Evolutionary conservation across 2,888 invertebrate species (phyloP).

Genomic region (Ischnus inquisitorius): DNA sequence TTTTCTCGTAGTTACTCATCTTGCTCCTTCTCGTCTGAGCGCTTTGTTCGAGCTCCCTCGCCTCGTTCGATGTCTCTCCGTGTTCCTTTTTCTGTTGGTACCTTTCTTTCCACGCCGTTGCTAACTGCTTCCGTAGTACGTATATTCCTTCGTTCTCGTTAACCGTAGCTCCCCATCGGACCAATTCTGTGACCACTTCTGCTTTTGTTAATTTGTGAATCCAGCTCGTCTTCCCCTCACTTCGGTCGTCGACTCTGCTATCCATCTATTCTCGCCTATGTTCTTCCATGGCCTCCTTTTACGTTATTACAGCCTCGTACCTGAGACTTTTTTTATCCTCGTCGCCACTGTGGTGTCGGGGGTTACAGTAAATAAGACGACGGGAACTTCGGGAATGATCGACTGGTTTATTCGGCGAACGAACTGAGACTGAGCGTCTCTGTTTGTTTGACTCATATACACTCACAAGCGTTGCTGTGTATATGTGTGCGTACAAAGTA

Average conservation of each 20-base stretch:
- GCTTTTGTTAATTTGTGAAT: conserved; percentile 17
- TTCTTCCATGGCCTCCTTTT: not conserved
- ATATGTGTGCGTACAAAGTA: too few relatives aligned
- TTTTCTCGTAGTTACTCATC: conserved; percentile 17
- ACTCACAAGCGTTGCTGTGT: too few relatives aligned
- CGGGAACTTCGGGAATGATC: too few relatives aligned
- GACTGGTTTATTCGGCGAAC: too few relatives aligned
- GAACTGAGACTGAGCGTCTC: too few relatives aligned
- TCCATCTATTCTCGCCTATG: too few relatives aligned
- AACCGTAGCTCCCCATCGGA: not conserved
- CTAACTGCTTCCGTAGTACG: conserved; percentile 27
- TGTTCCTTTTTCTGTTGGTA: too few relatives aligned
- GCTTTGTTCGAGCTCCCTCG: too few relatives aligned
- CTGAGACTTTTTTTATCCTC: not conserved
- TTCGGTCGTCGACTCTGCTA: too few relatives aligned
- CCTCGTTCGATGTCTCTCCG: not conserved
- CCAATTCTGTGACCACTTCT: conserved; percentile 4
- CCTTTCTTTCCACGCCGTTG: conserved; percentile 12
- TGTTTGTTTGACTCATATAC: too few relatives aligned
- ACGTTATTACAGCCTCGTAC: not conserved
- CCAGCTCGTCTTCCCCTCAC: conserved; percentile 18
- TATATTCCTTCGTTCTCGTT: conserved; percentile 5
- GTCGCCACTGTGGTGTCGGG: conserved; percentile 1
- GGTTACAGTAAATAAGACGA: not conserved
- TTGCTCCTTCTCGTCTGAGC: too few relatives aligned